phyloP scores from a whole-genome alignment of 92 coral and sea anemone species.

The Zoanthus sociatus region DNA sequence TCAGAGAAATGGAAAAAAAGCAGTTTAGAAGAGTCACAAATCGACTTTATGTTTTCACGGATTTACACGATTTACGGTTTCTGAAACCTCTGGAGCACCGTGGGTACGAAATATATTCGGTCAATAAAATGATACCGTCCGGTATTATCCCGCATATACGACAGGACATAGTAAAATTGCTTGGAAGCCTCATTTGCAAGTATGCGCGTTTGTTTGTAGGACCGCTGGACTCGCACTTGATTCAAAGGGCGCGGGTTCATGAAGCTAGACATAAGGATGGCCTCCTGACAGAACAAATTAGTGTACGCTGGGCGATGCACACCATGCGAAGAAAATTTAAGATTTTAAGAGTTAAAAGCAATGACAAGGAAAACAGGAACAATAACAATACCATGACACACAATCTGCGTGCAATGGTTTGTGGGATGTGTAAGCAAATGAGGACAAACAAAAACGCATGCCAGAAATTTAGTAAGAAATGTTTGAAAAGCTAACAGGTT shows the following conservation, averaged over 20 bases:
- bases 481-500: not conserved
- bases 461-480: slow-evolving; percentile 4
- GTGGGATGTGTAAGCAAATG: slow-evolving; percentile 40
- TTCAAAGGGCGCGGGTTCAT: slow-evolving; percentile 82
- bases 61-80: slow-evolving; percentile 41
- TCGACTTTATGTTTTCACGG: slow-evolving; percentile 70
- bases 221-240: slow-evolving; percentile 73
- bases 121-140: slow-evolving; percentile 61
- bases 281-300: slow-evolving; percentile 61
- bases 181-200: slow-evolving; percentile 77
- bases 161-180: slow-evolving; percentile 67
- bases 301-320: slow-evolving; percentile 79
- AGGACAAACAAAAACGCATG: slow-evolving; percentile 12
- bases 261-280: slow-evolving; percentile 73
- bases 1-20: slow-evolving; percentile 78
- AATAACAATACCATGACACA: not conserved
- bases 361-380: not conserved
- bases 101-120: slow-evolving; percentile 75
- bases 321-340: slow-evolving; percentile 68
- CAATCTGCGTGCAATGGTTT: slow-evolving; percentile 44
- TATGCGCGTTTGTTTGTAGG: slow-evolving; percentile 81
- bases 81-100: slow-evolving; percentile 49
- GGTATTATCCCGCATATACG: slow-evolving; percentile 66
- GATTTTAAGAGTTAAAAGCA: not conserved
- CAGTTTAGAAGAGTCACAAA: slow-evolving; percentile 63